A percentile compares a stretch with the other conserved stretches of the same genome.
Conservation (phyloP, 2,113 vertebrate species). For the Gymnorhina tibicen region DNA sequence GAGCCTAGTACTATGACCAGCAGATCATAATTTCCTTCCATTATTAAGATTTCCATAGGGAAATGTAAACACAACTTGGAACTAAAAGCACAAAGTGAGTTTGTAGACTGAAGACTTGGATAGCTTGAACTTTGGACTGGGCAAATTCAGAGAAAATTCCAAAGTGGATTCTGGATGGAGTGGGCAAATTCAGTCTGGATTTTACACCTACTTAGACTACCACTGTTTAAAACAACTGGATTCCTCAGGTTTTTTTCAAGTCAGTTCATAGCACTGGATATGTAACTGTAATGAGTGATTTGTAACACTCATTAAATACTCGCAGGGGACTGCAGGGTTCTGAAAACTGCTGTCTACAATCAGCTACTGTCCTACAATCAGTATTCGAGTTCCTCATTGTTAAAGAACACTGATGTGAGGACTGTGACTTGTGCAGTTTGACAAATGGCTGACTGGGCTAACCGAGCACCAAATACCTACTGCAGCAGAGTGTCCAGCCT, state of each 20-base stretch:
- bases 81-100: background rate
- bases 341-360: background rate
- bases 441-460: background rate
- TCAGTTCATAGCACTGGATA: background rate
- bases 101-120: background rate
- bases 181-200: background rate
- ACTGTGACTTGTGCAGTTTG: background rate
- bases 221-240: background rate
- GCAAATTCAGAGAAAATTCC: background rate
- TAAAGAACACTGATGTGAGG: background rate
- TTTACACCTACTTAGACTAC: background rate
- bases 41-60: background rate
- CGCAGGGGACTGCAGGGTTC: background rate
- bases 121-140: background rate
- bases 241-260: background rate
- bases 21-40: background rate
- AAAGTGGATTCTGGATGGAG: background rate
- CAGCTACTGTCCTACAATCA: background rate
- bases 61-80: background rate
- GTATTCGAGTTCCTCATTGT: background rate
- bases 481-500: constrained; percentile 30
- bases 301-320: background rate
- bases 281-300: background rate
- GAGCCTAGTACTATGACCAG: background rate
- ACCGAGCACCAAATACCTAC: background rate